Percentiles rank a stretch among this genome's conserved stretches.
Conservation (phyloP, 2,113 vertebrate species). For the Brachionichthys hirsutus region DNA sequence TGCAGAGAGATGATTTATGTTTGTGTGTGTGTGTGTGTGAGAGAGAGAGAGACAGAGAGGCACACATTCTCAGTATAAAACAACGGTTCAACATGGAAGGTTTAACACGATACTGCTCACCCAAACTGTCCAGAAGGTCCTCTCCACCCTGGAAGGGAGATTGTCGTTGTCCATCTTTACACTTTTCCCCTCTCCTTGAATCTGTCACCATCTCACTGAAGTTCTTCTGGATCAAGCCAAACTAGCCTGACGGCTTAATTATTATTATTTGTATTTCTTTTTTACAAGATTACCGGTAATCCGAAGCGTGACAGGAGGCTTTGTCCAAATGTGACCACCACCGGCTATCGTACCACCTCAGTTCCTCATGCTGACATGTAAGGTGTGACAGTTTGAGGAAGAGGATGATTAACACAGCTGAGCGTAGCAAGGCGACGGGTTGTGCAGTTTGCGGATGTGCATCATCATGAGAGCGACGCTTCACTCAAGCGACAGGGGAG, state of each 20-base stretch:
- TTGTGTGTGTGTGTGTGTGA: too few relatives aligned
- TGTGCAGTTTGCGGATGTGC: conserved; percentile 32
- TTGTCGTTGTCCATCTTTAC: conserved; percentile 65
- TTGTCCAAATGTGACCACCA: neutral
- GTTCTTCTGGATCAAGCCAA: neutral
- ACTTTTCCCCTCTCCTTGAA: neutral
- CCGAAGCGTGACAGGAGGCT: neutral
- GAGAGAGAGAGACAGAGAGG: too few relatives aligned
- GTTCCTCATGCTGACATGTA: conserved; percentile 55
- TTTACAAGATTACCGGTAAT: too few relatives aligned
- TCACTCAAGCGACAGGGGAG: too few relatives aligned
- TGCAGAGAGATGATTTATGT: too few relatives aligned
- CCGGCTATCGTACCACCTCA: neutral
- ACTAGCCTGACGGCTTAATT: neutral
- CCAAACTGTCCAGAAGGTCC: conserved; percentile 73
- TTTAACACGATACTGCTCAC: conserved; percentile 53
- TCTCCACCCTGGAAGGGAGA: conserved; percentile 43
- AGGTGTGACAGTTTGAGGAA: conserved; percentile 58
- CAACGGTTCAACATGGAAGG: too few relatives aligned
- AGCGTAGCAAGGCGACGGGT: neutral
- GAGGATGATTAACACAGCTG: conserved; percentile 44
- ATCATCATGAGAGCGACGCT: neutral
- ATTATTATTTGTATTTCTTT: too few relatives aligned
- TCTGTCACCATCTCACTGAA: neutral
- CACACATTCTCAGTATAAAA: too few relatives aligned